phyloP scores from a whole-genome alignment of 1,140 invertebrate species.

The Ceratosolen fusciceps region DNA sequence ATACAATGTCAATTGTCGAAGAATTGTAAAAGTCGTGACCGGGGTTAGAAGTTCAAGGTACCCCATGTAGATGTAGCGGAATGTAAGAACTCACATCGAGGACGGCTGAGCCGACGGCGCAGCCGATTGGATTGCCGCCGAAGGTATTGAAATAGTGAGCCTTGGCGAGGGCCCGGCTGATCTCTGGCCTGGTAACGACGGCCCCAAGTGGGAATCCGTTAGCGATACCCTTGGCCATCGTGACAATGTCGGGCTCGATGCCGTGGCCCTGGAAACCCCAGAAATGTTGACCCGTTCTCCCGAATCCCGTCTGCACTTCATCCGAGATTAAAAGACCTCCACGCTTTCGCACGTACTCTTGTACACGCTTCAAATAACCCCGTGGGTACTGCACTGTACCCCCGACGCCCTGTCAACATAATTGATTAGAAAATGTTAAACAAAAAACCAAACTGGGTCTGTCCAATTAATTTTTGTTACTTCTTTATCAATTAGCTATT shows the following conservation, averaged over 20 bases:
- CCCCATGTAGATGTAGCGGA: too few species aligned
- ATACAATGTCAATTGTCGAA: background rate
- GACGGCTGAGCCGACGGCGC: slow-evolving; percentile 88
- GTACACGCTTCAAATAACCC: slow-evolving; percentile 87
- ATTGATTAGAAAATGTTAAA: too few species aligned
- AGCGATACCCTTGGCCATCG: slow-evolving; percentile 90
- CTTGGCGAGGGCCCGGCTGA: slow-evolving; percentile 81
- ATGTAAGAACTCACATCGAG: slow-evolving; percentile 79
- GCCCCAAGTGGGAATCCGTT: slow-evolving; percentile 97
- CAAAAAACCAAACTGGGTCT: too few species aligned
- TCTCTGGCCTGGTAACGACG: slow-evolving; percentile 90
- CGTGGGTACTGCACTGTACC: slow-evolving; percentile 93
- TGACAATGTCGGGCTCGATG: slow-evolving; percentile 92
- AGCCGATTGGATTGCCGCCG: slow-evolving; percentile 94
- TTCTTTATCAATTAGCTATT: too few species aligned
- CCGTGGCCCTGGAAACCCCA: slow-evolving; percentile 95
- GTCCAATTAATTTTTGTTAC: too few species aligned
- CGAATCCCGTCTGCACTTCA: slow-evolving; percentile 98
- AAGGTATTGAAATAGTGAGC: slow-evolving; percentile 96
- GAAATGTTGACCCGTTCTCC: slow-evolving; percentile 91
- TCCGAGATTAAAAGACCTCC: slow-evolving; percentile 93
- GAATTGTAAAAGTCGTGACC: slow-evolving; percentile 16
- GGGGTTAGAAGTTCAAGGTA: slow-evolving; percentile 29
- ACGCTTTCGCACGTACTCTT: slow-evolving; percentile 81
- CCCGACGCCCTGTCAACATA: slow-evolving; percentile 80